A percentile compares a stretch with the other conserved stretches of the same genome.
These are phyloP conservation scores for Echinops telfairi DNA, from an alignment of 2,113 vertebrate genomes.

Conservation along the genomic window DNA sequence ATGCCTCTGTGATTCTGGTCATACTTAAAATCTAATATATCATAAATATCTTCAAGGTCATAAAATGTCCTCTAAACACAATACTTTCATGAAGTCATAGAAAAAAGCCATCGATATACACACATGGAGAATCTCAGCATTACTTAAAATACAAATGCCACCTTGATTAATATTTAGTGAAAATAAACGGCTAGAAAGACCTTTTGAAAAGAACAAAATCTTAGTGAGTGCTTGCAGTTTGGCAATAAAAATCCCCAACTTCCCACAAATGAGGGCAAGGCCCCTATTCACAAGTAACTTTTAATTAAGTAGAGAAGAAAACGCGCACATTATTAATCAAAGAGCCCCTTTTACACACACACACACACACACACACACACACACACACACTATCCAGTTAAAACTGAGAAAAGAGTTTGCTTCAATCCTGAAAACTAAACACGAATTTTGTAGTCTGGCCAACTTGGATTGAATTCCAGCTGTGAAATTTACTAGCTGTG, in stretches of 20 bases:
- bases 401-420: not conserved
- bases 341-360: slow-evolving; percentile 18
- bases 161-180: slow-evolving; percentile 62
- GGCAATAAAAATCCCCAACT: slow-evolving; percentile 28
- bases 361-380: not conserved
- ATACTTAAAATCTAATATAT: slow-evolving; percentile 28
- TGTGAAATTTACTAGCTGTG: not conserved
- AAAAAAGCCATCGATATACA: not conserved
- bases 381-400: not conserved
- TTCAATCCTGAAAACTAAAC: not conserved
- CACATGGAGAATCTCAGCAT: not conserved
- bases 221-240: slow-evolving; percentile 7
- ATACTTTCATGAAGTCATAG: not conserved
- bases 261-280: slow-evolving; percentile 41
- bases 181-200: slow-evolving; percentile 35
- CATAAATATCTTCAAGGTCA: slow-evolving; percentile 30
- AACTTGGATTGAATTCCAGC: not conserved
- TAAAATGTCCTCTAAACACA: slow-evolving; percentile 26
- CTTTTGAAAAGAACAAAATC: slow-evolving; percentile 47
- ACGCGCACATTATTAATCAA: slow-evolving; percentile 41
- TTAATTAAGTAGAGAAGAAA: slow-evolving; percentile 68
- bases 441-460: not conserved
- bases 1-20: not conserved
- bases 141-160: slow-evolving; percentile 37
- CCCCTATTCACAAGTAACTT: slow-evolving; percentile 5